Percentiles rank a stretch among this genome's conserved stretches.
phyloP scores from a whole-genome alignment of 2,113 vertebrate genomes.

The Grallaria varia region DNA sequence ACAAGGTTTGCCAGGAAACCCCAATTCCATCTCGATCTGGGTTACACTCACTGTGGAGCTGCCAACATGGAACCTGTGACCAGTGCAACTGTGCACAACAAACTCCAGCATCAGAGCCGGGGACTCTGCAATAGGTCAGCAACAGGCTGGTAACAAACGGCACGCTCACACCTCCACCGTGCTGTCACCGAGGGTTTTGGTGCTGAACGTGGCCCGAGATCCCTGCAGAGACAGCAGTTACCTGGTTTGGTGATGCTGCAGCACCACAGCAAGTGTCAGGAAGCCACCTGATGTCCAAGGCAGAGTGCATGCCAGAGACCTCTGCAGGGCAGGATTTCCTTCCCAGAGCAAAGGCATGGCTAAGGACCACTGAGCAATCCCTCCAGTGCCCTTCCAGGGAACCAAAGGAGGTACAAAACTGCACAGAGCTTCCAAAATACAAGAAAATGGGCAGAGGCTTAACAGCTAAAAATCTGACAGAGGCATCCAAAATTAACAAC shows the following conservation, averaged over 20 bases:
- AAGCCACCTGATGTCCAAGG: background rate
- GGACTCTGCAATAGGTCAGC: background rate
- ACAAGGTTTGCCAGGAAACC: background rate
- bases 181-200: background rate
- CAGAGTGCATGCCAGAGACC: background rate
- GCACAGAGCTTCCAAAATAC: background rate
- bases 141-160: background rate
- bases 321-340: background rate
- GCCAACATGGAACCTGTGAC: background rate
- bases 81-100: background rate
- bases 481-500: background rate
- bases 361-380: background rate
- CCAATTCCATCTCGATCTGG: background rate
- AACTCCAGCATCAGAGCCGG: background rate
- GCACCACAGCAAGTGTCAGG: background rate
- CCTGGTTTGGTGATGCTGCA: rapidly evolving
- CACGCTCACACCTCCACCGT: too few relatives aligned
- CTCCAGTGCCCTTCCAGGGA: background rate
- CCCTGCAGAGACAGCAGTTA: background rate
- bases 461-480: background rate
- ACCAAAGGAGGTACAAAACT: background rate
- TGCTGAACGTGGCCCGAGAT: background rate
- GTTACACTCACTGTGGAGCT: background rate
- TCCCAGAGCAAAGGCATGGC: background rate
- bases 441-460: background rate